Base-by-base conservation (phyloP, 2,888 invertebrate genomes). In the Agonopterix arenella region DNA sequence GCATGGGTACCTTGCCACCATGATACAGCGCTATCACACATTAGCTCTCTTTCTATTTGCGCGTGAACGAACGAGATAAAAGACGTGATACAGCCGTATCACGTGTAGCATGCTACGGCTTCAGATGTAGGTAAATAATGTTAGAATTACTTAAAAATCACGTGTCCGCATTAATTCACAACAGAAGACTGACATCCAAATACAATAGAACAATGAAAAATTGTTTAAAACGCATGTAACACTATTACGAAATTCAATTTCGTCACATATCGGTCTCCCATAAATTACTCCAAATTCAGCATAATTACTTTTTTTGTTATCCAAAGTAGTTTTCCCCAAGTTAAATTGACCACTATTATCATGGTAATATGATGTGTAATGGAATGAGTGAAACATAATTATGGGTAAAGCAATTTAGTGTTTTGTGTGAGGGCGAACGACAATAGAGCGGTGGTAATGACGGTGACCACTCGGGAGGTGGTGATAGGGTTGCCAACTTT, bases 381-480 rank as follows among this genome's bases (percentile, higher is more conserved):
- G 41, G 60, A 52, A 52, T 53, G 46, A 28, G 46, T 36, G 45
- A 41, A 43, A 41, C 43, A 44, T 48, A 56, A 57, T 58, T 56
- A 54, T 52, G 48, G 52, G 55, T 45, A 44, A 50, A 51, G 62
- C 54, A 60, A 62, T 62, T 68, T 28, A 28, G 28, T 28, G 28
- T 66, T 61, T 62, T 65, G 62, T 65, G 60, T 57, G 56, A 52
- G 50, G 28, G 28, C 28, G 28, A 28, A 28, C 51, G 52, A 65
- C 65, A 66, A 65, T 64, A 56, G 60, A 47, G 59, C 60, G 54
- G 59, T 55, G 60, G 58, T 61, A 65, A 63, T 62, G 56, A 42
- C 37, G 41, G 41, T 47, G 11, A 47, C 42, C 40, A 47, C 46
- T 46, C 38, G 46, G 47, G 59, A 61, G 53, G 59, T 55, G 60